Evolutionary conservation across 2,797 vertebrate genomes (phyloP).

Genomic region (Sitta carolinensis): DNA sequence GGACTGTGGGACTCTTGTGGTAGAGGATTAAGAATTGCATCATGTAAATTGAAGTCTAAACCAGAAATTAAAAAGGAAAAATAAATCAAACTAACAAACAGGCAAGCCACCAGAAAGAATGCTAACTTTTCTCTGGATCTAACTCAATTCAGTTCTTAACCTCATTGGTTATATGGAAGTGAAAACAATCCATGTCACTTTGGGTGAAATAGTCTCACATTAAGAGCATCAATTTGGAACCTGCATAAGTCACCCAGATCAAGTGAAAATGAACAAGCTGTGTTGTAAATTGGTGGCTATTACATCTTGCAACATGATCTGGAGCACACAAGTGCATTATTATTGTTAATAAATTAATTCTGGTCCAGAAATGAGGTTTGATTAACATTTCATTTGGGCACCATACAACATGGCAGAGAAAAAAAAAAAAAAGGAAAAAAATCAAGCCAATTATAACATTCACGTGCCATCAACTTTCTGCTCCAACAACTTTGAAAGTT

Average conservation of each 20-base stretch:
- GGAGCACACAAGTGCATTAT: slow-evolving; percentile 48
- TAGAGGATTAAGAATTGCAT: slow-evolving; percentile 13
- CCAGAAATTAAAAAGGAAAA: slow-evolving; percentile 51
- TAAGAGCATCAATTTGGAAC: slow-evolving; percentile 37
- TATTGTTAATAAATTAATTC: slow-evolving; percentile 61
- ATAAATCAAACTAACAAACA: neutral
- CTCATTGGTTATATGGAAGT: neutral
- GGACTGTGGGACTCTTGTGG: neutral
- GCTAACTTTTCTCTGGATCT: slow-evolving; percentile 32
- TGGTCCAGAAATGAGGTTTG: slow-evolving; percentile 75
- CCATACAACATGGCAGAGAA: slow-evolving; percentile 79
- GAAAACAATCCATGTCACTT: slow-evolving; percentile 1
- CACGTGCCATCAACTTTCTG: slow-evolving; percentile 84
- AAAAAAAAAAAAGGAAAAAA: slow-evolving; percentile 60
- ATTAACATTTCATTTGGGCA: slow-evolving; percentile 76
- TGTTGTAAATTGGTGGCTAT: slow-evolving; percentile 36
- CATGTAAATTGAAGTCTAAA: slow-evolving; percentile 29
- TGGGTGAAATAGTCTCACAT: slow-evolving; percentile 21
- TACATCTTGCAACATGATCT: slow-evolving; percentile 58
- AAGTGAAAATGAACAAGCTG: slow-evolving; percentile 62
- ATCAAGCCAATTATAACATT: slow-evolving; percentile 84
- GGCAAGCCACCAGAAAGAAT: neutral
- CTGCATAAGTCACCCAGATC: slow-evolving; percentile 35
- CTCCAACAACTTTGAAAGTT: slow-evolving; percentile 87
- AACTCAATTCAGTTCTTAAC: slow-evolving; percentile 12